A percentile compares a stretch with the other conserved stretches of the same genome.
Conservation (phyloP, 2,888 invertebrate genomes). For the Drosophila melanocephala region DNA sequence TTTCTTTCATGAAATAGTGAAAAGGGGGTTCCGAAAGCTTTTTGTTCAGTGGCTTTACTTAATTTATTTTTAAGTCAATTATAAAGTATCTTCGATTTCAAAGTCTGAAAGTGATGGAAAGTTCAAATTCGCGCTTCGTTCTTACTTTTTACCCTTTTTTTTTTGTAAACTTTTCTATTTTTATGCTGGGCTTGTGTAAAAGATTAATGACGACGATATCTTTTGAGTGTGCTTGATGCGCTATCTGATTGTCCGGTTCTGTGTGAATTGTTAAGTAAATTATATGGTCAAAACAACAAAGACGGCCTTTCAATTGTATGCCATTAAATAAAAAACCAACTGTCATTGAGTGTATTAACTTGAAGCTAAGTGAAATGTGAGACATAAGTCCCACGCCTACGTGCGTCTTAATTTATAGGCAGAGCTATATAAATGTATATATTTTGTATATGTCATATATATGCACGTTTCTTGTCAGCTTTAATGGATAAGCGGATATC, state of each 20-base stretch:
- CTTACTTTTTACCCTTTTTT: neutral
- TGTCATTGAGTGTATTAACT: neutral
- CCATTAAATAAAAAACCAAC: constrained; percentile 25
- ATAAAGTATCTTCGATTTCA: constrained; percentile 21
- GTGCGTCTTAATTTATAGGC: constrained; percentile 49
- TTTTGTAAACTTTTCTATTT: constrained; percentile 1
- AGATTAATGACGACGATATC: constrained; percentile 45
- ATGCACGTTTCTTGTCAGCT: constrained; percentile 8
- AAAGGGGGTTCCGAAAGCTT: neutral
- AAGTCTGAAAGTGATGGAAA: constrained; percentile 13
- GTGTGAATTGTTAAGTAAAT: constrained; percentile 67
- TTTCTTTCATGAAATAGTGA: neutral
- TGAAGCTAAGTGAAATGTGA: constrained; percentile 46
- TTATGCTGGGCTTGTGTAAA: neutral
- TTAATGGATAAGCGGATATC: constrained; percentile 27
- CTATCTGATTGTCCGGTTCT: neutral
- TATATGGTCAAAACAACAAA: constrained; percentile 55
- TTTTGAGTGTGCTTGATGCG: constrained; percentile 4
- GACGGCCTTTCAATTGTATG: constrained; percentile 17
- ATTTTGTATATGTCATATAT: constrained; percentile 3
- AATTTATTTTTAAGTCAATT: constrained; percentile 31
- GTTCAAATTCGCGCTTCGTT: constrained; percentile 1
- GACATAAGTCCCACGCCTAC: constrained; percentile 13
- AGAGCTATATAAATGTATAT: constrained; percentile 2
- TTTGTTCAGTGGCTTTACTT: constrained; percentile 22